phyloP scores from a whole-genome alignment of 1,140 invertebrate species.

The Dinothrombium tinctorium region DNA sequence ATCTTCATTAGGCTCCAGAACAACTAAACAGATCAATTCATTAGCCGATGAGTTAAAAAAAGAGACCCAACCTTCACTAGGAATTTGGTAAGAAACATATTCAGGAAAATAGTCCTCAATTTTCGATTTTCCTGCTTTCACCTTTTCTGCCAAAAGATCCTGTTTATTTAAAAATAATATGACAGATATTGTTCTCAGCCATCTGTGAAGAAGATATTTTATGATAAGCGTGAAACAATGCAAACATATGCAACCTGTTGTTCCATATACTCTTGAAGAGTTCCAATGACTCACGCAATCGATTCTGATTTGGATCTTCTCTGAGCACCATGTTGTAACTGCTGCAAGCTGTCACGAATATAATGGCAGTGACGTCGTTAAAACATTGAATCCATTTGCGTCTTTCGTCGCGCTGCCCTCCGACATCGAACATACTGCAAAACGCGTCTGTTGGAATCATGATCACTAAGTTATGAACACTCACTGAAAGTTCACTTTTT shows the following conservation, averaged over 20 bases:
- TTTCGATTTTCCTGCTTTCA: constrained; percentile 75
- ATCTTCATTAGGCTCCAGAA: constrained; percentile 48
- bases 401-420: constrained; percentile 91
- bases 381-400: constrained; percentile 99
- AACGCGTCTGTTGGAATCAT: constrained; percentile 13
- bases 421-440: constrained; percentile 96
- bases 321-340: constrained; percentile 98
- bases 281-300: constrained; percentile 87
- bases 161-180: constrained; percentile 99
- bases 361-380: constrained; percentile 99
- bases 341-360: constrained; percentile 96
- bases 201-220: constrained; percentile 33
- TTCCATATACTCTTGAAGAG: constrained; percentile 99
- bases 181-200: constrained; percentile 97
- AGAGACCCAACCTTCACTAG: constrained; percentile 23
- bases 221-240: background rate
- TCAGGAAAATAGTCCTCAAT: constrained; percentile 96
- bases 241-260: constrained; percentile 44
- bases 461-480: constrained; percentile 25
- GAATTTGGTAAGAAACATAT: constrained; percentile 55
- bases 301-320: constrained; percentile 94
- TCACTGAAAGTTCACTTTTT: constrained; percentile 99
- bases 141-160: constrained; percentile 93
- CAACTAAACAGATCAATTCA: no score
- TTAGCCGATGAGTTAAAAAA: constrained; percentile 1